These are phyloP conservation scores for Coturnix japonica DNA, from an alignment of 2,113 vertebrate genomes.

Conservation along the genomic window DNA sequence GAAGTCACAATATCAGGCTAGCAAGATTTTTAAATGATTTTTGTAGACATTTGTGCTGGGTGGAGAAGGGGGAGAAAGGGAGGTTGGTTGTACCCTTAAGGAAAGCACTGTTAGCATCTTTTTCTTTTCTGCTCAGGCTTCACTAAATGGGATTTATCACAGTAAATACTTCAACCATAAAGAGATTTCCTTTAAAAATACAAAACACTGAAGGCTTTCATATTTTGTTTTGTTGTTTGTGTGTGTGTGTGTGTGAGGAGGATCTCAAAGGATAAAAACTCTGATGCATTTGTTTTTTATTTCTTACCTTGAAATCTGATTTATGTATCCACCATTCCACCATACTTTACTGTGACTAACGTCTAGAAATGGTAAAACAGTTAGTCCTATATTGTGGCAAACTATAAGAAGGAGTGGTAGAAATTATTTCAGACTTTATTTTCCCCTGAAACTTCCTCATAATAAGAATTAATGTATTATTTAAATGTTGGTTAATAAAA, in stretches of 20 bases:
- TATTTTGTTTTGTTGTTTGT: background rate
- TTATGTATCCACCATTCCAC: background rate
- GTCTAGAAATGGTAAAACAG: background rate
- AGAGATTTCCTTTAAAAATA: background rate
- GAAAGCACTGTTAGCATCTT: background rate
- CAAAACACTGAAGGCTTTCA: background rate
- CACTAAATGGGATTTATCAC: background rate
- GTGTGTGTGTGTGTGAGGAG: background rate
- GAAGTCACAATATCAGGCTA: background rate
- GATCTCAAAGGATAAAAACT: background rate
- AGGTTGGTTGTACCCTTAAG: background rate
- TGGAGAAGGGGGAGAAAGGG: background rate
- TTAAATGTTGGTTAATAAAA: slow-evolving; percentile 32
- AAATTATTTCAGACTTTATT: background rate
- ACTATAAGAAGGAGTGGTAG: background rate
- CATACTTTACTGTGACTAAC: background rate
- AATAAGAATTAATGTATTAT: slow-evolving; percentile 33
- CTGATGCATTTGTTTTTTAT: background rate
- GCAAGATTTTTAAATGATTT: background rate
- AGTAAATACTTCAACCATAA: background rate
- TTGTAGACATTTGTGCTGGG: background rate
- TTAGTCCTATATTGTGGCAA: background rate
- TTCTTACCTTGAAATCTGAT: background rate
- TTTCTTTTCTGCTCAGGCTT: background rate
- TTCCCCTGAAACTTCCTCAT: background rate